A percentile compares a stretch with the other conserved stretches of the same genome.
Conservation (phyloP, 2,113 vertebrate genomes). For the Clarias batrachus region DNA sequence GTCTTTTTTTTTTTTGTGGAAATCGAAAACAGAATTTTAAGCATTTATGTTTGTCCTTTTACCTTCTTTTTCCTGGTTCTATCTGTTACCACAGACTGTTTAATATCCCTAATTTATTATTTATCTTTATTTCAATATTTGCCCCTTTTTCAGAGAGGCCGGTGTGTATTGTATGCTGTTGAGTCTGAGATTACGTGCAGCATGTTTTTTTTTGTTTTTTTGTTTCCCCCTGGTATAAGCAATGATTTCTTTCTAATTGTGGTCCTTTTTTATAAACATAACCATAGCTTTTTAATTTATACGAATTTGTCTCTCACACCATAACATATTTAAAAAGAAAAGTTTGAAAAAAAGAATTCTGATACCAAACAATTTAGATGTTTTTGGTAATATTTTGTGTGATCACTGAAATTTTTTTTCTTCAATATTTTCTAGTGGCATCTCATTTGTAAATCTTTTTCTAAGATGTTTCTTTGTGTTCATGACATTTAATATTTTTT, state of each 20-base stretch:
- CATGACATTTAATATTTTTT: slow-evolving; percentile 89
- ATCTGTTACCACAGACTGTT: slow-evolving; percentile 64
- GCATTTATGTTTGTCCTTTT: slow-evolving; percentile 42
- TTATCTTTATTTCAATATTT: slow-evolving; percentile 74
- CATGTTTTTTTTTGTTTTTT: slow-evolving; percentile 69
- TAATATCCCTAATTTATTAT: slow-evolving; percentile 77
- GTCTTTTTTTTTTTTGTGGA: slow-evolving; percentile 65
- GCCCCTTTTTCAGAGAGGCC: slow-evolving; percentile 67
- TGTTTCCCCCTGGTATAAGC: slow-evolving; percentile 61
- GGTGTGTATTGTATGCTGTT: slow-evolving; percentile 74
- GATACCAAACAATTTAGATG: slow-evolving; percentile 78
- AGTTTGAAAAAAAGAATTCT: slow-evolving; percentile 52
- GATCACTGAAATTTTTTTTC: slow-evolving; percentile 65
- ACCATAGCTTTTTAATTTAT: slow-evolving; percentile 65
- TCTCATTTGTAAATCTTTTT: slow-evolving; percentile 99
- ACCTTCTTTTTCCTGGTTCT: slow-evolving; percentile 25
- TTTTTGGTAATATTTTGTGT: slow-evolving; percentile 80
- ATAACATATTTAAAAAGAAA: slow-evolving; percentile 67
- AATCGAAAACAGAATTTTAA: slow-evolving; percentile 38
- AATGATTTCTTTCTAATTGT: slow-evolving; percentile 67
- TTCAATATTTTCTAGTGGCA: slow-evolving; percentile 95
- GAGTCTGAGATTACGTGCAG: slow-evolving; percentile 73
- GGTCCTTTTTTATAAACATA: slow-evolving; percentile 62
- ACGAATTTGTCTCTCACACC: slow-evolving; percentile 63
- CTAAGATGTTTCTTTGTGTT: slow-evolving; percentile 83